Percentiles rank a stretch among this genome's conserved stretches.
These are phyloP conservation scores for Lagorchestes hirsutus DNA, from an alignment of 2,797 vertebrate genomes.

Conservation along the genomic window DNA sequence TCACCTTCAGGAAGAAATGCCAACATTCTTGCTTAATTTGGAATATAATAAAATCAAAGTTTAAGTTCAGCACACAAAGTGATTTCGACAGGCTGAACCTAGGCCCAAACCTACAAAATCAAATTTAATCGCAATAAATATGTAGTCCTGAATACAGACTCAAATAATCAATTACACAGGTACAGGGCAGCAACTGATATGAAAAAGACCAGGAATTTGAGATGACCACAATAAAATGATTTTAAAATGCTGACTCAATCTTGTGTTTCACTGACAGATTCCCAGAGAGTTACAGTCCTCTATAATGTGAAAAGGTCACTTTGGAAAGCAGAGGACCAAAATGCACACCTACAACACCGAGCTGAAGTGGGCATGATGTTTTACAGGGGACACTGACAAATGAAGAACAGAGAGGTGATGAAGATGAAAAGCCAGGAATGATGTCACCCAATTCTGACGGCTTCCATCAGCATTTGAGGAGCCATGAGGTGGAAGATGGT, in stretches of 20 bases:
- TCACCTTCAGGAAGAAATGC: not conserved
- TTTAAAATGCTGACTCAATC: not conserved
- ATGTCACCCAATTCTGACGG: not conserved
- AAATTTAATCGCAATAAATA: not conserved
- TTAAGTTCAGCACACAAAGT: not conserved
- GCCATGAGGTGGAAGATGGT: not conserved
- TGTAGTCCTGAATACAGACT: not conserved
- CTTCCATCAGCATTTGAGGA: not conserved
- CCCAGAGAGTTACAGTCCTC: not conserved
- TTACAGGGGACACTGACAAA: not conserved
- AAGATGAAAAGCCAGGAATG: not conserved
- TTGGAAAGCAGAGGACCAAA: not conserved
- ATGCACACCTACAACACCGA: not conserved
- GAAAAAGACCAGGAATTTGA: not conserved
- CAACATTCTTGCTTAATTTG: not conserved
- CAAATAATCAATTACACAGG: not conserved
- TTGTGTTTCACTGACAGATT: not conserved
- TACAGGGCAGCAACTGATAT: not conserved
- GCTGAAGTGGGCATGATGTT: not conserved
- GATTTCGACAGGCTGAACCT: not conserved
- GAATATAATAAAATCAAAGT: not conserved
- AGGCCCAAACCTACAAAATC: not conserved
- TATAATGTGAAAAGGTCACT: too few relatives aligned
- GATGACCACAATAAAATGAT: not conserved
- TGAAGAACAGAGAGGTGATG: not conserved